These are phyloP conservation scores for Pristionchus fissidentatus DNA, from an alignment of 2,888 invertebrate species.

Conservation along the genomic window DNA sequence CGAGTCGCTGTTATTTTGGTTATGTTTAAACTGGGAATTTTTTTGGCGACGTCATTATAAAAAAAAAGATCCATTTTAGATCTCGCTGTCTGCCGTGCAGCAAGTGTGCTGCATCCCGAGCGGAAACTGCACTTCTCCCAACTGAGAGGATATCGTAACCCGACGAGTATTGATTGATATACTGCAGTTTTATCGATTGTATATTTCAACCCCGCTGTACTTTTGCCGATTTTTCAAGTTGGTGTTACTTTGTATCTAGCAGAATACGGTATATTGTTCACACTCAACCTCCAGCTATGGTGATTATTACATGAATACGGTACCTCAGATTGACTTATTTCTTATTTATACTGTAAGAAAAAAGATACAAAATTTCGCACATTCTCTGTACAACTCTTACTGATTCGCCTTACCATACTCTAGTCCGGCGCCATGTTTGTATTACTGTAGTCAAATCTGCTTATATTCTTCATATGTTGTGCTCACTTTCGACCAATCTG, in stretches of 20 bases:
- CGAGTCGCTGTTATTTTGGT: too few relatives aligned
- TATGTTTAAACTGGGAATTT: neutral
- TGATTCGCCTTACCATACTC: slow-evolving; percentile 11
- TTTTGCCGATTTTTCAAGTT: neutral
- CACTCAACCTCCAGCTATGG: neutral
- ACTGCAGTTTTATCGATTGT: neutral
- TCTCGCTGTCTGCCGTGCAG: slow-evolving; percentile 60
- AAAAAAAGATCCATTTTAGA: slow-evolving; percentile 51
- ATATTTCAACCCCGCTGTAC: neutral
- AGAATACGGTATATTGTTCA: neutral
- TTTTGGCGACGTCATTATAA: neutral
- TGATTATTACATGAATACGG: slow-evolving; percentile 14
- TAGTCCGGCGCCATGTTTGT: neutral
- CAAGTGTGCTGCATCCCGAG: slow-evolving; percentile 70
- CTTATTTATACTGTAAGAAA: neutral
- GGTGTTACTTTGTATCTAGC: neutral
- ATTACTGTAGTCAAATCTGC: neutral
- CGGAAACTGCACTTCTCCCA: slow-evolving; percentile 68
- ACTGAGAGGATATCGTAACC: slow-evolving; percentile 97
- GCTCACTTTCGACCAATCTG: neutral
- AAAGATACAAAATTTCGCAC: too few relatives aligned
- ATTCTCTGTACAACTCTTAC: slow-evolving; percentile 29
- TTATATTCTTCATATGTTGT: neutral
- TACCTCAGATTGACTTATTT: neutral
- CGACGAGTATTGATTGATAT: neutral